Percentiles rank a stretch among this genome's conserved stretches.
Evolutionary conservation across 1,140 invertebrate genomes (phyloP).

Genomic region (Atta cephalotes): DNA sequence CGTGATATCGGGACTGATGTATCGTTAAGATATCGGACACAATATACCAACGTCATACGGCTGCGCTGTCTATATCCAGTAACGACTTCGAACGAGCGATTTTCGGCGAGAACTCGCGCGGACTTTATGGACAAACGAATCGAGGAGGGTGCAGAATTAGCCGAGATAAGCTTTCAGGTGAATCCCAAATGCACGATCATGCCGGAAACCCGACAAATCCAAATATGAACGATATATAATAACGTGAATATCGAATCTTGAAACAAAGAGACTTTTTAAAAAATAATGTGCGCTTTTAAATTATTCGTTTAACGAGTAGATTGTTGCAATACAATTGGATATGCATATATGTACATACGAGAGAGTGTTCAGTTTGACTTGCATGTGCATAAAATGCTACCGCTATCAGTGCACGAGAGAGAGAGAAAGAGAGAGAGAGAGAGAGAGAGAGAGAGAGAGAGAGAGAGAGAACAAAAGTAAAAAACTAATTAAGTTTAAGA

Average conservation of each 20-base stretch:
- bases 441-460: no score
- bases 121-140: conserved; percentile 50
- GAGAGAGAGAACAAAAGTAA: no score
- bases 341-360: not conserved
- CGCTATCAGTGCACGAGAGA: conserved; percentile 25
- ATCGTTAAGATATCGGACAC: conserved; percentile 82
- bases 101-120: conserved; percentile 46
- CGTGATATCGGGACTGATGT: conserved; percentile 77
- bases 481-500: no score
- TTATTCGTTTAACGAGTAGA: conserved; percentile 34
- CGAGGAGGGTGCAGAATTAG: not conserved
- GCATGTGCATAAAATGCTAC: conserved; percentile 26
- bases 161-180: conserved; percentile 12
- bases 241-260: not conserved
- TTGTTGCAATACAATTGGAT: conserved; percentile 28
- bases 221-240: not conserved
- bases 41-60: conserved; percentile 75
- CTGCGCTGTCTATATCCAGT: conserved; percentile 57
- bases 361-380: conserved; percentile 4
- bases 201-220: not conserved
- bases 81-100: conserved; percentile 70
- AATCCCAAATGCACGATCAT: conserved; percentile 21
- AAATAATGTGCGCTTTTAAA: not conserved
- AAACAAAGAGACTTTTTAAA: not conserved
- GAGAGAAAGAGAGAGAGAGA: no score